Evolutionary conservation across 2,888 invertebrate genomes (phyloP), one percentile per base, ranked within the genome.

Genomic region (Synergus itoensis): DNA sequence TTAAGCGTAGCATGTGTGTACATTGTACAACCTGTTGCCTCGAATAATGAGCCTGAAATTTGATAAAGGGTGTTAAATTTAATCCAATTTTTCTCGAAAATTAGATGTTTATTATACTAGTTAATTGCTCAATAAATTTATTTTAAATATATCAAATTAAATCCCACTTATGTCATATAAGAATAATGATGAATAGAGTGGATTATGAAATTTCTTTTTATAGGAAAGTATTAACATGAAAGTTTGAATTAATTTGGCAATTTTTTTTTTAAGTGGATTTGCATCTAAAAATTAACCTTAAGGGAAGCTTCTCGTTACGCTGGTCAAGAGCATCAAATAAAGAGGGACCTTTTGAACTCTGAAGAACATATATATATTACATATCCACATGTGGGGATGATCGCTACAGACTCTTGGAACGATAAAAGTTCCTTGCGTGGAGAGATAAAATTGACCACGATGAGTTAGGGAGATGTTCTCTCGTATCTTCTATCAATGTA

Each of bases 361-460:
- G 12, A 45, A 45, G 45, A 11, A 7, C 36, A 36, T 7, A 36
- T 36, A 40, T 40, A 9, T 8, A 64, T 28, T 65, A 65, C 9
- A 65, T 43, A 43, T 18, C 43, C 65, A 65, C 65, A 65, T 65
- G 41, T 65, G 9, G 41, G 41, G 65, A 64, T 53, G 73, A 73
- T 73, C 73, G 48, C 4, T 28, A 9, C 9, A 53, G n/a, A 40
- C 73, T 40, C 40, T 73, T 53, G 53, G 73, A n/a, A 73, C 73
- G 73, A 73, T 53, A 73, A 53, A 16, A 53, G n/a, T 53, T 40
- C 53, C 36, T 73, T 36, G 48, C 5, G 48, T 48, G 69, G 36
- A 48, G 36, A 40, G 53, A 73, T 73, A 53, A 73, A 73, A 53
- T 73, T 40, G 36, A 53, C 53, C 53, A 53, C 5, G 18, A 36